phyloP scores from a whole-genome alignment of 2,113 vertebrate genomes.

The Erpornis zantholeuca region DNA sequence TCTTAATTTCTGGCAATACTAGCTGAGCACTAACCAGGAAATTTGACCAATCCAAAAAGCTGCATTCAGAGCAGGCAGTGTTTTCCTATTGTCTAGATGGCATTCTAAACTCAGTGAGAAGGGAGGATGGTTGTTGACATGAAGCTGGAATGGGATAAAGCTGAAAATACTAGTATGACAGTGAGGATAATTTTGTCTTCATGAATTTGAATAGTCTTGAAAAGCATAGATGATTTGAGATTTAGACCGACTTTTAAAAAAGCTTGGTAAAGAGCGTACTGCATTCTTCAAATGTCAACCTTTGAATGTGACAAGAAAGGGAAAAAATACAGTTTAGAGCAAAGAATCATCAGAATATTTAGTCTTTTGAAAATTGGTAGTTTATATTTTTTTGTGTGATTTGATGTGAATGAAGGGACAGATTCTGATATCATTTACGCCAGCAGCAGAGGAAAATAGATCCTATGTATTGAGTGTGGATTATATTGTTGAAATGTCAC shows the following conservation, averaged over 20 bases:
- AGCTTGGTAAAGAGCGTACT: constrained; percentile 13
- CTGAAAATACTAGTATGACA: constrained; percentile 56
- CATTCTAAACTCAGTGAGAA: background rate
- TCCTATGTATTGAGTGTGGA: background rate
- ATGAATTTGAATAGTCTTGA: constrained; percentile 60
- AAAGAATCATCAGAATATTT: constrained; percentile 57
- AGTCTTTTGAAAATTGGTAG: constrained; percentile 53
- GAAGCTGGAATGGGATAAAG: constrained; percentile 38
- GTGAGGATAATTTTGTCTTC: constrained; percentile 59
- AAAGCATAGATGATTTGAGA: constrained; percentile 48
- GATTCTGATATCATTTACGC: constrained; percentile 25
- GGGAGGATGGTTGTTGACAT: constrained; percentile 32
- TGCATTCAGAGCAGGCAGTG: background rate
- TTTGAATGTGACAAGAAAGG: constrained; percentile 52
- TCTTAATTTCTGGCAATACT: background rate
- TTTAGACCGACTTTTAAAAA: constrained; percentile 43
- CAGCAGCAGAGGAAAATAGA: background rate
- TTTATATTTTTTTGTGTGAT: constrained; percentile 50
- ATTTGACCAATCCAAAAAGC: background rate
- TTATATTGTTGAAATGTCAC: background rate
- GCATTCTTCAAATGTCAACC: constrained; percentile 54
- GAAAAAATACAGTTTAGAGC: constrained; percentile 46
- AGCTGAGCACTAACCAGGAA: background rate
- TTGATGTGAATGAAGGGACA: constrained; percentile 38
- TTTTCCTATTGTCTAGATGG: constrained; percentile 6